These are phyloP conservation scores for Puma concolor DNA, from an alignment of 2,113 vertebrate genomes.

Conservation along the genomic window DNA sequence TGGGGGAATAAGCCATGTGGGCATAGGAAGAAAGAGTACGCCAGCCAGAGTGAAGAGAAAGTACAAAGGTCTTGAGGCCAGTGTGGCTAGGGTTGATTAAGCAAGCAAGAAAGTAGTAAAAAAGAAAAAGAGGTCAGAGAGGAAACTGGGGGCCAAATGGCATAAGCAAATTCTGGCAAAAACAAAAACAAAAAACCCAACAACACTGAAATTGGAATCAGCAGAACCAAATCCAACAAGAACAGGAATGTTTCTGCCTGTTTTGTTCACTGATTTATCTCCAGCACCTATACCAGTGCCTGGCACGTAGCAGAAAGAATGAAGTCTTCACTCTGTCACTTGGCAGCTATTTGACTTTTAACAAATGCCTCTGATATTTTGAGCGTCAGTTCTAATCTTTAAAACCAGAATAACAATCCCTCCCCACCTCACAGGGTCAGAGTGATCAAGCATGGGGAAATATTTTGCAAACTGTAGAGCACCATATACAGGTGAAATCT, in stretches of 20 bases:
- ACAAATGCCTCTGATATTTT: neutral
- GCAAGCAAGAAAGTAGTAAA: neutral
- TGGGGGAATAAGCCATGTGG: neutral
- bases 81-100: neutral
- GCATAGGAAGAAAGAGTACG: neutral
- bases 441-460: neutral
- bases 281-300: neutral
- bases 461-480: neutral
- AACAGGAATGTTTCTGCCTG: neutral
- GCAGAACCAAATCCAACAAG: neutral
- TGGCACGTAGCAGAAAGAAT: neutral
- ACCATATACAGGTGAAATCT: neutral
- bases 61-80: neutral
- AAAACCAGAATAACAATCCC: conserved; percentile 32
- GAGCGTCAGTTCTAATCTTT: neutral
- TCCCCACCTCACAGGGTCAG: neutral
- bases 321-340: neutral
- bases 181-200: neutral
- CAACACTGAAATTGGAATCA: neutral
- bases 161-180: neutral
- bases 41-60: neutral
- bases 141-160: neutral
- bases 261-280: neutral
- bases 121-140: neutral
- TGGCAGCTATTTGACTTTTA: neutral